Percentiles rank a stretch among this genome's conserved stretches.
Conservation (phyloP, 2,113 vertebrate genomes). For the Oreotragus oreotragus region DNA sequence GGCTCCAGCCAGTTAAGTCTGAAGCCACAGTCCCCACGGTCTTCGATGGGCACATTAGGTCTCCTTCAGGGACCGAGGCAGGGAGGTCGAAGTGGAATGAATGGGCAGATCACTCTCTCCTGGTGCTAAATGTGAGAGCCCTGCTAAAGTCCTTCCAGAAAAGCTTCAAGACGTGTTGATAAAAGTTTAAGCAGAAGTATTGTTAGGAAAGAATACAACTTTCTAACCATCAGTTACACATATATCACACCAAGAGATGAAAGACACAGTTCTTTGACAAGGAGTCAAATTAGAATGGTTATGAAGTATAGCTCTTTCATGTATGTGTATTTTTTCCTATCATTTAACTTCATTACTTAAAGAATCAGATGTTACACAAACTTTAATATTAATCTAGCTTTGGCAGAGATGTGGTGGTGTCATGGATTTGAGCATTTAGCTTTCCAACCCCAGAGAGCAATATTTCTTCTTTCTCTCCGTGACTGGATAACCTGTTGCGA, state of each 20-base stretch:
- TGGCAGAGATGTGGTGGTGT: slow-evolving; percentile 62
- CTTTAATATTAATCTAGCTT: slow-evolving; percentile 74
- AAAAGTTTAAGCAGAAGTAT: not conserved
- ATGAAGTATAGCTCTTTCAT: slow-evolving; percentile 21
- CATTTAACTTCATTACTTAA: slow-evolving; percentile 47
- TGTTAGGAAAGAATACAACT: not conserved
- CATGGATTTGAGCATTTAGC: slow-evolving; percentile 71
- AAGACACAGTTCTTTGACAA: not conserved
- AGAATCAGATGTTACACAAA: slow-evolving; percentile 54
- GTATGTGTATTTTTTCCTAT: slow-evolving; percentile 5
- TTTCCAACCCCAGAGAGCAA: slow-evolving; percentile 64
- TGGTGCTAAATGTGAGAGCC: not conserved
- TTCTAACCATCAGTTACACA: not conserved
- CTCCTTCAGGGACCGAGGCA: not conserved
- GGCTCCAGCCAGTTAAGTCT: not conserved
- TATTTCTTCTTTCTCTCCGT: slow-evolving; percentile 71
- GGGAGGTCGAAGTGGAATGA: not conserved
- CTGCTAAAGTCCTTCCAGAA: not conserved
- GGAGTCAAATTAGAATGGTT: not conserved
- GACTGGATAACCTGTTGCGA: slow-evolving; percentile 71
- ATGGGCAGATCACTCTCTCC: not conserved
- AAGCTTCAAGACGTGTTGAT: not conserved
- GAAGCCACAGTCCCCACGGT: not conserved
- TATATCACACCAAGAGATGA: not conserved
- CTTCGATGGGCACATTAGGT: not conserved